Conservation (phyloP, 2,113 vertebrate genomes). For the Aphelocoma coerulescens region DNA sequence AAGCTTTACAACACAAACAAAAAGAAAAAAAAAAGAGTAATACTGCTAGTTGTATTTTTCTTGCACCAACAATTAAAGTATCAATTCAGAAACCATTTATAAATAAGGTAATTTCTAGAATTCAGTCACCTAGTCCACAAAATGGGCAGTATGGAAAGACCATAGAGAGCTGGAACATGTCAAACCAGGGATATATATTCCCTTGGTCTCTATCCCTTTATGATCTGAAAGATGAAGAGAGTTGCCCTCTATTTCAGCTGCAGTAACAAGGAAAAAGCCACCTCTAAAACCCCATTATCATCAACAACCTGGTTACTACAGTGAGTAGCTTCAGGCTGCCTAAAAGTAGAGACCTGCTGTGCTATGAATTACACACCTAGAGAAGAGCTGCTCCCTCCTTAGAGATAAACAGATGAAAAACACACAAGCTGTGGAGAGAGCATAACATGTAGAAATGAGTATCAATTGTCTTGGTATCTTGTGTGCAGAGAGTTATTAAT, state of each 20-base stretch:
- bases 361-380: neutral
- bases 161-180: neutral
- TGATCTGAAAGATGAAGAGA: neutral
- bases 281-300: neutral
- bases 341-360: neutral
- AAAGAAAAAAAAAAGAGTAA: neutral
- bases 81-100: neutral
- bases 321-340: neutral
- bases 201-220: neutral
- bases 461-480: neutral
- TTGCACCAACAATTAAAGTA: neutral
- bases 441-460: neutral
- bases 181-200: neutral
- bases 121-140: neutral
- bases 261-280: neutral
- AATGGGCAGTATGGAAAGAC: neutral
- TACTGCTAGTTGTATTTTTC: neutral
- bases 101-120: neutral
- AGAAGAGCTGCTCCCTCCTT: neutral
- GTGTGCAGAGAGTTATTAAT: neutral
- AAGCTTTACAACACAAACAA: neutral
- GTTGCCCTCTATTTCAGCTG: neutral
- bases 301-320: neutral
- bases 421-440: neutral
- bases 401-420: neutral